Conservation (phyloP, 2,888 invertebrate genomes). For the Drosophila anomalipes region DNA sequence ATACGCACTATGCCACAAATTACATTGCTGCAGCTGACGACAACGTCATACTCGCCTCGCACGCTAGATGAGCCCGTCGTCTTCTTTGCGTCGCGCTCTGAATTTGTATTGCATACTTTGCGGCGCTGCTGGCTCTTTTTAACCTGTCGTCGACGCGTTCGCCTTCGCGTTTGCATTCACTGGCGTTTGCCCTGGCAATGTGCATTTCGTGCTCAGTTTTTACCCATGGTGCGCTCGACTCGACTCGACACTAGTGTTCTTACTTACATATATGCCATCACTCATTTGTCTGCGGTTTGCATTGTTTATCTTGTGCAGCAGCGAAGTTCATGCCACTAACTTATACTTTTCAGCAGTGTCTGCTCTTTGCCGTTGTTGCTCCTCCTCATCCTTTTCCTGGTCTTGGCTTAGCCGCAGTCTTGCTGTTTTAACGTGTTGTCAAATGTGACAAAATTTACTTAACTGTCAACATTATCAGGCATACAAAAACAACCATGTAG, state of each 20-base stretch:
- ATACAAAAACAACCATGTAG: conserved; percentile 56
- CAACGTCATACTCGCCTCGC: conserved; percentile 41
- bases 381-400: neutral
- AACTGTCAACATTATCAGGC: conserved; percentile 78
- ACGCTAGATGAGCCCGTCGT: conserved; percentile 50
- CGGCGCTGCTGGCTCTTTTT: conserved; percentile 54
- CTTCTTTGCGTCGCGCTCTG: conserved; percentile 44
- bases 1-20: conserved; percentile 65
- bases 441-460: conserved; percentile 82
- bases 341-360: conserved; percentile 38
- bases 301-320: conserved; percentile 65
- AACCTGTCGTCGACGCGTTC: conserved; percentile 65
- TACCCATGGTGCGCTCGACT: neutral
- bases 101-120: conserved; percentile 75
- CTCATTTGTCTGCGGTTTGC: conserved; percentile 74
- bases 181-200: conserved; percentile 19
- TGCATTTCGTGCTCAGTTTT: conserved; percentile 32
- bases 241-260: neutral
- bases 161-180: conserved; percentile 1
- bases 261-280: conserved; percentile 58
- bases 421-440: conserved; percentile 78
- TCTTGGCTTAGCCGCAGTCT: conserved; percentile 23
- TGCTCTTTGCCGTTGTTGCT: conserved; percentile 21
- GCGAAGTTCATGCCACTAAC: conserved; percentile 44
- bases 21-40: conserved; percentile 71